Evolutionary conservation across 92 coral and sea anemone genomes (phyloP).

Genomic region (Palythoa heliodiscus): DNA sequence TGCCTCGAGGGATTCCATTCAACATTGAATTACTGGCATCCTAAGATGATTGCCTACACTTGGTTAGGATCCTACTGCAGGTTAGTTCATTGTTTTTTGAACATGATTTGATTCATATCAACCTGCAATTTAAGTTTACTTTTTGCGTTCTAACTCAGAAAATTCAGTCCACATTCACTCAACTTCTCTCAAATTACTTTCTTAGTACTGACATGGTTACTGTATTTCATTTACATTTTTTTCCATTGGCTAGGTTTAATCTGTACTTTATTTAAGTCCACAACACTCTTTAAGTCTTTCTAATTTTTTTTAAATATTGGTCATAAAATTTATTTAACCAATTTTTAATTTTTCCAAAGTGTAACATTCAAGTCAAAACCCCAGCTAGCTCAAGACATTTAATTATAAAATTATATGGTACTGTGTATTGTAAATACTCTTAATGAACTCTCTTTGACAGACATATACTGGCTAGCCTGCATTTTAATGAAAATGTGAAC

Average conservation of each 20-base stretch:
- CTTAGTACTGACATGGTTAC: too few relatives aligned
- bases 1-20: conserved; percentile 73
- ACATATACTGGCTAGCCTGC: not conserved
- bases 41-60: conserved; percentile 63
- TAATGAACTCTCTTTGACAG: not conserved
- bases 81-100: conserved; percentile 16
- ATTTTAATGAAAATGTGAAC: not conserved
- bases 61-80: conserved; percentile 67
- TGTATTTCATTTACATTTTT: too few relatives aligned
- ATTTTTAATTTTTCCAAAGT: not conserved
- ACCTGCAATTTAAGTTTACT: not conserved
- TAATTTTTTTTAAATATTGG: too few relatives aligned
- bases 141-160: not conserved
- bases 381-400: too few relatives aligned
- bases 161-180: too few relatives aligned
- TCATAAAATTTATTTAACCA: too few relatives aligned
- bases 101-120: not conserved
- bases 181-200: too few relatives aligned
- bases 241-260: not conserved
- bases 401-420: not conserved
- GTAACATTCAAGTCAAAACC: not conserved
- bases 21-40: conserved; percentile 79
- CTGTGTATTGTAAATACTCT: not conserved
- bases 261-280: not conserved
- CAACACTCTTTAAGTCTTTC: not conserved